phyloP scores from a whole-genome alignment of 2,888 invertebrate genomes.

The Acanthoscelides obtectus region DNA sequence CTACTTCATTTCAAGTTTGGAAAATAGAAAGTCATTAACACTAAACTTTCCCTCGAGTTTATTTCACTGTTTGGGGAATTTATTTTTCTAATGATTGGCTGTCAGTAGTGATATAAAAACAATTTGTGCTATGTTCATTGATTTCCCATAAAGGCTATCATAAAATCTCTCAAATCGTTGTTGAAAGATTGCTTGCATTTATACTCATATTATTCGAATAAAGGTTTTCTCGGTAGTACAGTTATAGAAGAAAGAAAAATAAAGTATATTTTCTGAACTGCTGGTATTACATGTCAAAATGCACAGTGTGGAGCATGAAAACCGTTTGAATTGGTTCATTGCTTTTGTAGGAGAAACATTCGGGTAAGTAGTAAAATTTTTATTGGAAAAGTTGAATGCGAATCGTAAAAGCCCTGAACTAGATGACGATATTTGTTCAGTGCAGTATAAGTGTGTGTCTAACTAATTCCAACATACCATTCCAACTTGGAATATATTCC shows the following conservation, averaged over 20 bases:
- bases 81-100: too few species aligned
- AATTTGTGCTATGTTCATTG: too few species aligned
- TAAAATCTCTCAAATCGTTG: too few species aligned
- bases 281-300: conserved; percentile 29
- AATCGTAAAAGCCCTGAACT: background rate
- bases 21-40: too few species aligned
- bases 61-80: too few species aligned
- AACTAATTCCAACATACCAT: background rate
- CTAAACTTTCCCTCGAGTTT: too few species aligned
- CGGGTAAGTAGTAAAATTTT: background rate
- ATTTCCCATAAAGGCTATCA: too few species aligned
- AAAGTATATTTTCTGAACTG: conserved; percentile 35
- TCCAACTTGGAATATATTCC: background rate
- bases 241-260: background rate
- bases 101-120: too few species aligned
- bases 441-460: background rate
- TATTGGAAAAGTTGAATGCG: background rate
- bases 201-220: background rate
- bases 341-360: background rate
- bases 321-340: background rate
- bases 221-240: background rate
- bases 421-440: background rate
- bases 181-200: background rate
- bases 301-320: background rate
- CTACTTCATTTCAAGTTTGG: too few species aligned